Conservation (phyloP, 2,113 vertebrate genomes). For the Spilogale gracilis region DNA sequence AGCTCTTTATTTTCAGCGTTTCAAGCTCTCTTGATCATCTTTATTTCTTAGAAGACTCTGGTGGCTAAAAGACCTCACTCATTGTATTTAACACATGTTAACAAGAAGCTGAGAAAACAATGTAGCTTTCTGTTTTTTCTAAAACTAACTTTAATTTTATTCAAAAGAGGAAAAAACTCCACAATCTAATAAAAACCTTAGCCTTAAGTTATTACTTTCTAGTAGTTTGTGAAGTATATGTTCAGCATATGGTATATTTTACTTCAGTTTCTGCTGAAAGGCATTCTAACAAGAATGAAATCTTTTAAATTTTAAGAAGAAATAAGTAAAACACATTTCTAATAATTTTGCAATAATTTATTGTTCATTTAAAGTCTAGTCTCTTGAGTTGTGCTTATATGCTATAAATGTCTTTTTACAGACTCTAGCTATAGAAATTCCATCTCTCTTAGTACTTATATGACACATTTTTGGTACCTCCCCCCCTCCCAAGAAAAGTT, state of each 20-base stretch:
- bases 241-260: background rate
- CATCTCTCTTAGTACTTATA: background rate
- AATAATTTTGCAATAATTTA: slow-evolving; percentile 29
- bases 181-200: background rate
- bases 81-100: background rate
- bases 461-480: background rate
- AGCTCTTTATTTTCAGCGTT: background rate
- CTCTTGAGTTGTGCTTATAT: background rate
- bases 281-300: background rate
- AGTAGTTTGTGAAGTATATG: background rate
- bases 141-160: slow-evolving; percentile 16
- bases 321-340: slow-evolving; percentile 39
- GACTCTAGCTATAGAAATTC: slow-evolving; percentile 2
- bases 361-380: background rate
- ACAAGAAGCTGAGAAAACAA: slow-evolving; percentile 9
- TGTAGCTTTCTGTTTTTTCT: background rate
- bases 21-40: background rate
- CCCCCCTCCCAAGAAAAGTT: background rate
- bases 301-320: slow-evolving; percentile 36
- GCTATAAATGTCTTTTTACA: background rate
- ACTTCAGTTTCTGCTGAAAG: slow-evolving; percentile 19
- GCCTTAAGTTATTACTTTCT: slow-evolving; percentile 20
- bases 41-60: background rate
- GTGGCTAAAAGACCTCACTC: background rate
- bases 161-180: background rate